These are phyloP conservation scores for Chondrosia reniformis DNA, from an alignment of 37 sponge, comb jelly and placozoan genomes.

Conservation along the genomic window DNA sequence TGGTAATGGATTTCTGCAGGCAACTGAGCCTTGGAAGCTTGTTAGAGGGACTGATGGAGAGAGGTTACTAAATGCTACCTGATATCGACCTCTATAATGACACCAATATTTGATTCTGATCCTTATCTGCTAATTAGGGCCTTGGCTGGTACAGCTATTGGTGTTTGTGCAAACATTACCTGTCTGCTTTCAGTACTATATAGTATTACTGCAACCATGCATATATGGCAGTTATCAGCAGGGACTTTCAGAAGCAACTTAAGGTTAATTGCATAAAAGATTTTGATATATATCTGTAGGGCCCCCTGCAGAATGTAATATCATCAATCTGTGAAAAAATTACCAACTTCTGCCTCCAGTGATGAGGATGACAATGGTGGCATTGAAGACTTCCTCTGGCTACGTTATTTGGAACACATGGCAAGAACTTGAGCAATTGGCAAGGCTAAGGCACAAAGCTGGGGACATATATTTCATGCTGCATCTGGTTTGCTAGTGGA, in stretches of 20 bases:
- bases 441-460: too few relatives aligned
- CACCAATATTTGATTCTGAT: not conserved
- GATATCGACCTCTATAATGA: not conserved
- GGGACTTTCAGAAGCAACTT: constrained; percentile 71
- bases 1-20: constrained; percentile 74
- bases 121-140: constrained; percentile 10
- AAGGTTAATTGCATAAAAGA: too few relatives aligned
- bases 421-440: too few relatives aligned
- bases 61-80: not conserved
- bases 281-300: constrained; percentile 21
- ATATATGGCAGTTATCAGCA: constrained; percentile 89
- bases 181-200: constrained; percentile 86
- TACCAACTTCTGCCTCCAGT: constrained; percentile 64
- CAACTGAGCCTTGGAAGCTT: constrained; percentile 62
- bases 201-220: constrained; percentile 87
- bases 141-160: constrained; percentile 77
- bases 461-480: too few relatives aligned
- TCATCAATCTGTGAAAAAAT: constrained; percentile 45
- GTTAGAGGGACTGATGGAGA: constrained; percentile 21
- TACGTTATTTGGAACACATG: too few relatives aligned
- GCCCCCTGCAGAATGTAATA: constrained; percentile 42
- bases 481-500: too few relatives aligned
- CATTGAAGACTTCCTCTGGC: too few relatives aligned
- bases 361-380: constrained; percentile 75
- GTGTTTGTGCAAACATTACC: constrained; percentile 71